phyloP scores from a whole-genome alignment of 2,113 vertebrate species.

The Plectropomus leopardus region DNA sequence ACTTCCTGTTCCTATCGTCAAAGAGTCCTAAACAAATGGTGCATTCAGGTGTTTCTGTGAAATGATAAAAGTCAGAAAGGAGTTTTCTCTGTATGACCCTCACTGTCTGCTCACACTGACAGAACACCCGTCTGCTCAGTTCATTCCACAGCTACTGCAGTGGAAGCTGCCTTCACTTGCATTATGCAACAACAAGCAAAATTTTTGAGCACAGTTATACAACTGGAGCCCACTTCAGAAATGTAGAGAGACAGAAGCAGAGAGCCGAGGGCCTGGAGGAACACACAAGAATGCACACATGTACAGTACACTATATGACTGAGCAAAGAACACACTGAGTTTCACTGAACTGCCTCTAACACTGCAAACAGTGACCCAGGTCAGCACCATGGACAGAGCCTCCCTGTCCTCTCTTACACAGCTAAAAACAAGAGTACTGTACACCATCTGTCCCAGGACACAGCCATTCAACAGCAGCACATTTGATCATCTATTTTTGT shows the following conservation, averaged over 20 bases:
- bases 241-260: neutral
- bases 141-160: neutral
- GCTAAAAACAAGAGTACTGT: too few species aligned
- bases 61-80: neutral
- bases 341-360: neutral
- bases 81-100: neutral
- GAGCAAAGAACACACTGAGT: neutral
- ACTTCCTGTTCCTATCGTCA: neutral
- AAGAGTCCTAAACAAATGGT: neutral
- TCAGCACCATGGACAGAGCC: slow-evolving; percentile 33
- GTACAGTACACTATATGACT: neutral
- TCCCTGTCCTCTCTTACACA: neutral
- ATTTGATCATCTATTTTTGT: too few species aligned
- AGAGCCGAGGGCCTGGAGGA: neutral
- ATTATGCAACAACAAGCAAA: slow-evolving; percentile 11
- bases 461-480: too few species aligned
- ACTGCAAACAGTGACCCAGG: neutral
- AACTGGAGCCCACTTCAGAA: slow-evolving; percentile 3
- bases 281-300: neutral
- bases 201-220: slow-evolving; percentile 8
- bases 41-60: neutral
- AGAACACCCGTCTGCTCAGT: neutral
- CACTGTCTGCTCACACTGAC: neutral
- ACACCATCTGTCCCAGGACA: too few species aligned
- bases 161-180: neutral